A percentile compares a stretch with the other conserved stretches of the same genome.
Evolutionary conservation across 2,113 vertebrate genomes (phyloP).

Genomic region (Cinclus mexicanus): DNA sequence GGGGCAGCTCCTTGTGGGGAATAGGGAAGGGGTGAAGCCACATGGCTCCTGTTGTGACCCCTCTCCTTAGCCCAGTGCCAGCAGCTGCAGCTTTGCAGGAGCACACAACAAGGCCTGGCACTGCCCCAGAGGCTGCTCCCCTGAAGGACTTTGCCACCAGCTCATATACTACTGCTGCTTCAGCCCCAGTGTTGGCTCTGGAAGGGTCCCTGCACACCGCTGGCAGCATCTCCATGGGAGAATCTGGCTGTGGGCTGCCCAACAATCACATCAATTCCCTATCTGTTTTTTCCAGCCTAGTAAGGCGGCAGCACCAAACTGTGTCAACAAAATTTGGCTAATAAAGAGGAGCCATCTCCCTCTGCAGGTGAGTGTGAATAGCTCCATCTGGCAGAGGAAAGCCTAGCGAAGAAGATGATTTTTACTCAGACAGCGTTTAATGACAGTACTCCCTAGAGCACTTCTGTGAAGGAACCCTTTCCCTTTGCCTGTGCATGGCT

Average conservation of each 20-base stretch:
- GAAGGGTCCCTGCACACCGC: background rate
- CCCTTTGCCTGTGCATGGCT: background rate
- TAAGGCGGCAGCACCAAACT: background rate
- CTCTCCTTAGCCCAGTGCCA: background rate
- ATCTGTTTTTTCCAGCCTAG: background rate
- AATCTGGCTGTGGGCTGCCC: background rate
- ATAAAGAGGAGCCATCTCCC: background rate
- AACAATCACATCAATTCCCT: background rate
- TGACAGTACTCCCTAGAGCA: background rate
- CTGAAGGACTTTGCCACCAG: background rate
- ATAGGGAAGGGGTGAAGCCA: background rate
- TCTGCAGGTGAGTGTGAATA: background rate
- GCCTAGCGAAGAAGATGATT: background rate
- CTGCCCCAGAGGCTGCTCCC: background rate
- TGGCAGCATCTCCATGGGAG: background rate
- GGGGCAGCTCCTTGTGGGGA: background rate
- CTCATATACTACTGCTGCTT: background rate
- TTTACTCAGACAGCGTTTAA: background rate
- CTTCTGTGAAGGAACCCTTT: background rate
- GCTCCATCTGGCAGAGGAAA: background rate
- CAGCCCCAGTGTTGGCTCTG: background rate
- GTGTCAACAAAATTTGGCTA: background rate
- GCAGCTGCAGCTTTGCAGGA: background rate
- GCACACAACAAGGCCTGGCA: background rate
- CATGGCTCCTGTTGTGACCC: accelerated